These are phyloP conservation scores for Agrotis ipsilon DNA, from an alignment of 2,888 invertebrate genomes.

Conservation along the genomic window DNA sequence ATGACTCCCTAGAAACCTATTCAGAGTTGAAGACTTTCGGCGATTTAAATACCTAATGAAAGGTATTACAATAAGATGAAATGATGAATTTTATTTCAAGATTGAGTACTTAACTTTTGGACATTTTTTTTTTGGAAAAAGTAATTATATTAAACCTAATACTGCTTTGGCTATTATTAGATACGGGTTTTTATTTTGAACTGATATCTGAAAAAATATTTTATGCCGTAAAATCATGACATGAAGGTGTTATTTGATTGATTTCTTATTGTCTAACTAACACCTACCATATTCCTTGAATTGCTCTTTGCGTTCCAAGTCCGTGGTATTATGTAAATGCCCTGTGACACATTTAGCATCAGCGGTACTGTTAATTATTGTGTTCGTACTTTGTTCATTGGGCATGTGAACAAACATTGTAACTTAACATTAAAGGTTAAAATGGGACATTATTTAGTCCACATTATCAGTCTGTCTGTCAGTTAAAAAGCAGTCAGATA, in stretches of 20 bases:
- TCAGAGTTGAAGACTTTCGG: slow-evolving; percentile 29
- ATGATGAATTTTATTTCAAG: slow-evolving; percentile 35
- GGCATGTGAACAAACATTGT: no score
- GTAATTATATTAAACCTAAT: neutral
- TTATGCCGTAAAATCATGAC: no score
- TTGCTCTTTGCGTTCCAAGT: no score
- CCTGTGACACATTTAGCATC: no score
- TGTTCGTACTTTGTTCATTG: neutral
- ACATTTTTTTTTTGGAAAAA: neutral
- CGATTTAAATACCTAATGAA: slow-evolving; percentile 41
- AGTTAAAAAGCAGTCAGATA: neutral
- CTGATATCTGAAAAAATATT: no score
- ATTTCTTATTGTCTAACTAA: no score
- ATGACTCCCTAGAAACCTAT: slow-evolving; percentile 45
- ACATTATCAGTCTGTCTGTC: neutral
- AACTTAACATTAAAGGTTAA: neutral
- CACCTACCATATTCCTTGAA: no score
- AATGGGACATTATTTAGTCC: no score
- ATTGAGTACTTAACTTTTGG: neutral
- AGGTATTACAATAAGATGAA: slow-evolving; percentile 33
- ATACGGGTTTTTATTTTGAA: neutral
- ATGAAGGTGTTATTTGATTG: no score
- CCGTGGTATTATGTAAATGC: no score
- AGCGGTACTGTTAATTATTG: no score
- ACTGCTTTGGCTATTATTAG: neutral